phyloP scores from a whole-genome alignment of 2,113 vertebrate genomes.

The Lepidothrix coronata region DNA sequence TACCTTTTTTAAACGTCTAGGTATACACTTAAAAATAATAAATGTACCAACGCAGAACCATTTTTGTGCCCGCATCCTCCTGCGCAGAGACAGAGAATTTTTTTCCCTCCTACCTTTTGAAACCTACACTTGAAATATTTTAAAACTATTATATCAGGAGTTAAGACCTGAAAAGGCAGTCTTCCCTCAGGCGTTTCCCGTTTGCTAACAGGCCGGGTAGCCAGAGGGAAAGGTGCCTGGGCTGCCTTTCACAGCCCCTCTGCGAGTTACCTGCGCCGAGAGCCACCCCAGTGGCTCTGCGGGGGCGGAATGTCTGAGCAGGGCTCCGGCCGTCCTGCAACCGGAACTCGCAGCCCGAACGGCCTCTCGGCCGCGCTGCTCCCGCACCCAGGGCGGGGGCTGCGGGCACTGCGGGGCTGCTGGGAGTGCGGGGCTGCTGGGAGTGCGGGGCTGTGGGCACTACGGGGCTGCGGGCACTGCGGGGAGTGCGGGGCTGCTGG shows the following conservation, averaged over 20 bases:
- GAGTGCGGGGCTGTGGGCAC: no score
- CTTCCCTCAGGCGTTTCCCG: background rate
- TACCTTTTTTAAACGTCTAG: background rate
- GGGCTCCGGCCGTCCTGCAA: fast-evolving
- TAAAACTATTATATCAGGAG: fast-evolving
- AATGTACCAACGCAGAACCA: fast-evolving
- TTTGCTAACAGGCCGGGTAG: no score
- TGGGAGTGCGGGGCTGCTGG: no score
- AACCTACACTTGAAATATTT: background rate
- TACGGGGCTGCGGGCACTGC: no score
- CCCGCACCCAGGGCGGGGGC: background rate
- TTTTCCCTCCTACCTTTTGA: background rate
- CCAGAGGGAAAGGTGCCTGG: background rate
- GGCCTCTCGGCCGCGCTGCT: background rate
- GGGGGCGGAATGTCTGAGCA: fast-evolving
- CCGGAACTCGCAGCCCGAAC: fast-evolving
- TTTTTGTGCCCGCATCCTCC: no score
- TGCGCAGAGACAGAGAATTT: fast-evolving
- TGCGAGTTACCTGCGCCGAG: background rate
- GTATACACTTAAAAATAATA: background rate
- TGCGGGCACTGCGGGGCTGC: no score
- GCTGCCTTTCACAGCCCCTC: background rate
- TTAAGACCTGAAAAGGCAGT: background rate
- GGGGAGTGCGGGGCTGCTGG: background rate
- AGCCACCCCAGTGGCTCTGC: fast-evolving